Base-by-base conservation (phyloP, 2,113 vertebrate species). In the Microcebus jonahi region DNA sequence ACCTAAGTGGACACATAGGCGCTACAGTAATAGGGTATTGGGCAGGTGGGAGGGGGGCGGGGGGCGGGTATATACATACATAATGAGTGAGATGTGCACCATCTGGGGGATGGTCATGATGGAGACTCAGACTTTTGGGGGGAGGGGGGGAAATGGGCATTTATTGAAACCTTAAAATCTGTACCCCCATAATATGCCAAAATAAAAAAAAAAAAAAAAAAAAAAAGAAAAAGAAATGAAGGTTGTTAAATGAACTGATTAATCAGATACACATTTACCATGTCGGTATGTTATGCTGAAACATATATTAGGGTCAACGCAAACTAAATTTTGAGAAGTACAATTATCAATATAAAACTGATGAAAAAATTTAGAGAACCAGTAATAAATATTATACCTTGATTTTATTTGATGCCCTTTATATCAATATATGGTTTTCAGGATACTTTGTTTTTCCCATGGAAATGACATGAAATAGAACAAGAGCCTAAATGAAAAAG, bases 271-370 rank as follows among this genome's bases (percentile, higher is more conserved):
- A 50, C 88, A 67, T 57, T 27, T 85, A 39, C 2, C 42, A 45
- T 63, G 23, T 70, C 5, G 11, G 23, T 23, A 68, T 70, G 45
- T 36, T 45, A 67, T 90, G 67, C 57, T 42, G n/a, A 81, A 76
- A 67, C 23, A 31, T 50, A 7, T 7, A 61, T 48, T 67, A 90
- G 20, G 36, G 18, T 85, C 14, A 61, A 55, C 57, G 36, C 6
- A 85, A 75, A 91, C 65, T 88, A n/a, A 85, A 85, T 81, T 89
- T 89, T 80, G 53, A 14, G 31, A 88, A 83, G 9, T 75, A 76
- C 0, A 85, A 48, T 81, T 79, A 42, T 23, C 59, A 31, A 48
- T 50, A 27, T 13, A 80, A 97, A 73, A 90, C 29, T 53, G 42
- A 63, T 77, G 34, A 65, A 77, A 85, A 93, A 42, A 25, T 29